These are phyloP conservation scores for Alligator mississippiensis DNA, from an alignment of 2,113 vertebrate genomes.

Conservation along the genomic window DNA sequence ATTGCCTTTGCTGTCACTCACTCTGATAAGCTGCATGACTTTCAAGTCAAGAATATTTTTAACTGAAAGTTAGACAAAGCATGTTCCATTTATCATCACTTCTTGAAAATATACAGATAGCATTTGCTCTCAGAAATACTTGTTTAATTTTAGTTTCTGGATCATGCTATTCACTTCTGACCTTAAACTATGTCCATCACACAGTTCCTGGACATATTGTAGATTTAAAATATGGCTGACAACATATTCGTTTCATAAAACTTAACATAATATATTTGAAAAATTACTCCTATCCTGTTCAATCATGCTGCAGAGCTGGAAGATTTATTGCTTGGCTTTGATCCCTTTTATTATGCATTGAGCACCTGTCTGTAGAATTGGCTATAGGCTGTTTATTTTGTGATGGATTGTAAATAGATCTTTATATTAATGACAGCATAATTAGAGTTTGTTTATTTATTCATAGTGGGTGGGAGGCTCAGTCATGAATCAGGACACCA, in stretches of 20 bases:
- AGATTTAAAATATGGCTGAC: background rate
- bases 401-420: background rate
- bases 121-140: background rate
- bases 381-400: background rate
- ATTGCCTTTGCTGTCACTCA: background rate
- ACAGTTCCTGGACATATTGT: background rate
- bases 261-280: background rate
- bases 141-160: background rate
- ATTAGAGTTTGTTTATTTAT: background rate
- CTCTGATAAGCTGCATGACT: conserved; percentile 12
- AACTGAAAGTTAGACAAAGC: background rate
- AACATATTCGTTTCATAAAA: background rate
- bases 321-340: background rate
- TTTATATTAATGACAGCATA: background rate
- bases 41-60: conserved; percentile 23
- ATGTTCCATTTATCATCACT: background rate
- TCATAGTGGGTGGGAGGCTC: background rate
- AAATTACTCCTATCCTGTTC: background rate
- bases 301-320: background rate
- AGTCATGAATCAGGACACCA: background rate
- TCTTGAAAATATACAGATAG: background rate
- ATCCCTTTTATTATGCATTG: background rate
- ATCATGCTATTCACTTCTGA: background rate
- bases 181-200: background rate
- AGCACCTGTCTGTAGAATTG: background rate